Conservation (phyloP, 2,888 invertebrate genomes). For the Lysandra bellargus region DNA sequence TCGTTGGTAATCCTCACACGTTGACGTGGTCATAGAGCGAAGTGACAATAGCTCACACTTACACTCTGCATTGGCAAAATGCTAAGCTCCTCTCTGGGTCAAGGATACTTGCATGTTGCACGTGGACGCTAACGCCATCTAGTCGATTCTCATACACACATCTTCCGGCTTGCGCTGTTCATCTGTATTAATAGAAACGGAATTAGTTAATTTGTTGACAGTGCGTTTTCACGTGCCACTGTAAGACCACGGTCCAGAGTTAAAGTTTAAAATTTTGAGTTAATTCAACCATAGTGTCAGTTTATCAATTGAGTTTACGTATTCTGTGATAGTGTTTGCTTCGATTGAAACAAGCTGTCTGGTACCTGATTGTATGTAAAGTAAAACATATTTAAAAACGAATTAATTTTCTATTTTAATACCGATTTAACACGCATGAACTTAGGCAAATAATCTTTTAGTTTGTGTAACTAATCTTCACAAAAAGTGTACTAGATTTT, state of each 20-base stretch:
- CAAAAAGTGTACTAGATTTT: too few species aligned
- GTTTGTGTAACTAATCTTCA: background rate
- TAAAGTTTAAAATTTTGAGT: background rate
- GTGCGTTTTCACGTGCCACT: conserved; percentile 26
- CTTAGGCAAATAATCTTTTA: background rate
- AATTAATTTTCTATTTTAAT: background rate
- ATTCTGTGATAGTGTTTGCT: background rate
- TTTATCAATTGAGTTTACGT: background rate
- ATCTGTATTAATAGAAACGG: conserved; percentile 41
- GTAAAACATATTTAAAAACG: background rate
- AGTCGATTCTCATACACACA: background rate
- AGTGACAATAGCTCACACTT: background rate
- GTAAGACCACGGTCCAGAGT: background rate
- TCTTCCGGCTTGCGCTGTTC: conserved; percentile 32
- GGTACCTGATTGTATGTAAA: background rate
- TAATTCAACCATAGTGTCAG: background rate
- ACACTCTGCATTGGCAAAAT: background rate
- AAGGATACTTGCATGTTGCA: background rate
- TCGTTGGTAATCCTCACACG: background rate
- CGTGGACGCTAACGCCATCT: conserved; percentile 27
- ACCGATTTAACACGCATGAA: background rate
- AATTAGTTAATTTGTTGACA: conserved; percentile 39
- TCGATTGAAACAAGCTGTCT: background rate
- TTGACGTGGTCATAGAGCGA: background rate
- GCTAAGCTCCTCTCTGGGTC: background rate